phyloP scores from a whole-genome alignment of 2,888 invertebrate genomes.

The Drosophila prolongata region DNA sequence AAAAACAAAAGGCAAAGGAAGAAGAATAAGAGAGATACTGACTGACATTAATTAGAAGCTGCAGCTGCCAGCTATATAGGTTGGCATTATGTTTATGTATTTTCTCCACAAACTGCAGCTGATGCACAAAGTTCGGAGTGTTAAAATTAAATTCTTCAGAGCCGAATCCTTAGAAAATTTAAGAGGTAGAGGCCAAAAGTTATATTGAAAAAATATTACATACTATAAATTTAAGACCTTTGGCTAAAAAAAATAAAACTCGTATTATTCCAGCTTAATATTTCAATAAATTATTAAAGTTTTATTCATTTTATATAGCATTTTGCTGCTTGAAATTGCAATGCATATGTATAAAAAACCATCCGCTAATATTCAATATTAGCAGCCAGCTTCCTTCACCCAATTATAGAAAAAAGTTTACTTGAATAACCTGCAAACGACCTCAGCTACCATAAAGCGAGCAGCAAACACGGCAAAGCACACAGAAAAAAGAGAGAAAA shows the following conservation, averaged over 20 bases:
- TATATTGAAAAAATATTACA: no score
- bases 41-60: conserved; percentile 58
- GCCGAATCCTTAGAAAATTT: not conserved
- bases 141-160: not conserved
- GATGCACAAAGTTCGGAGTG: not conserved
- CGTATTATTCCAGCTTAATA: no score
- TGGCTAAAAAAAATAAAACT: no score
- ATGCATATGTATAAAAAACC: no score
- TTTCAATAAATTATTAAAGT: not conserved
- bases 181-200: not conserved
- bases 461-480: conserved; percentile 1
- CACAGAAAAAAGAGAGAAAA: conserved; percentile 27
- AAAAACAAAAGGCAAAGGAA: conserved; percentile 6
- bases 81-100: conserved; percentile 23
- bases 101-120: conserved; percentile 21
- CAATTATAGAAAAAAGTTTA: conserved; percentile 17
- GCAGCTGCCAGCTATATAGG: conserved; percentile 45
- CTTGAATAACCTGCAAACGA: conserved; percentile 12
- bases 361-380: conserved; percentile 1
- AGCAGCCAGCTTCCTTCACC: not conserved
- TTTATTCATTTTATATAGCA: not conserved
- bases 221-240: not conserved
- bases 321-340: not conserved
- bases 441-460: conserved; percentile 4
- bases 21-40: conserved; percentile 24